A percentile compares a stretch with the other conserved stretches of the same genome.
Conservation (phyloP, 2,113 vertebrate genomes). For the Sceloporus tristichus region DNA sequence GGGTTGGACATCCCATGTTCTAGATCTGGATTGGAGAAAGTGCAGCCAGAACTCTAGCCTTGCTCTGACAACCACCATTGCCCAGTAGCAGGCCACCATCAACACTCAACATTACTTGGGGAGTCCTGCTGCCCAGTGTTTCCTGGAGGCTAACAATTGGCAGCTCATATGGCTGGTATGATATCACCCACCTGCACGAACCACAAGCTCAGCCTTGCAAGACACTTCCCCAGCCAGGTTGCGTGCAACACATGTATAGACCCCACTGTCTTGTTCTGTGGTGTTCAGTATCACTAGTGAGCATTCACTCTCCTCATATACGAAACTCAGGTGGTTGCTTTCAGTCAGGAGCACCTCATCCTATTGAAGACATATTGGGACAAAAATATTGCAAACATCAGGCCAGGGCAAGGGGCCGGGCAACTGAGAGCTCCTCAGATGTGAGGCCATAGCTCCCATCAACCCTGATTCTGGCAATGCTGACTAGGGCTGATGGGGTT, state of each 20-base stretch:
- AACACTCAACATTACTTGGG: background rate
- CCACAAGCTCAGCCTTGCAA: constrained; percentile 95
- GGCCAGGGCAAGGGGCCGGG: background rate
- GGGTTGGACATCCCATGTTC: background rate
- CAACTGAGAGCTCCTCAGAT: background rate
- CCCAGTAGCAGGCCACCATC: background rate
- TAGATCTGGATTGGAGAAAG: background rate
- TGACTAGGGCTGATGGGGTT: background rate
- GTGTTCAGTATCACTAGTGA: constrained; percentile 93
- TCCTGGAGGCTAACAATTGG: background rate
- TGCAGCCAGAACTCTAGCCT: background rate
- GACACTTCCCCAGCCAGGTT: constrained; percentile 94
- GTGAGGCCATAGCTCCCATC: background rate
- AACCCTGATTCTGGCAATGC: background rate
- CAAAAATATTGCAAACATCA: background rate
- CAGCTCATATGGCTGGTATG: background rate
- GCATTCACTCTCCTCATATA: constrained; percentile 95
- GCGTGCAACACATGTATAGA: constrained; percentile 94
- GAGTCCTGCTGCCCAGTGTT: background rate
- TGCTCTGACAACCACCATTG: background rate
- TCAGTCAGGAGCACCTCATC: constrained; percentile 89
- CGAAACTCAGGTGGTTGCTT: constrained; percentile 93
- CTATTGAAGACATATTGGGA: constrained; percentile 72
- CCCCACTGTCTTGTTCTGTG: constrained; percentile 83
- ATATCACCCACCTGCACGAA: constrained; percentile 83